Conservation (phyloP, 1,140 invertebrate genomes). For the Idris sp. region DNA sequence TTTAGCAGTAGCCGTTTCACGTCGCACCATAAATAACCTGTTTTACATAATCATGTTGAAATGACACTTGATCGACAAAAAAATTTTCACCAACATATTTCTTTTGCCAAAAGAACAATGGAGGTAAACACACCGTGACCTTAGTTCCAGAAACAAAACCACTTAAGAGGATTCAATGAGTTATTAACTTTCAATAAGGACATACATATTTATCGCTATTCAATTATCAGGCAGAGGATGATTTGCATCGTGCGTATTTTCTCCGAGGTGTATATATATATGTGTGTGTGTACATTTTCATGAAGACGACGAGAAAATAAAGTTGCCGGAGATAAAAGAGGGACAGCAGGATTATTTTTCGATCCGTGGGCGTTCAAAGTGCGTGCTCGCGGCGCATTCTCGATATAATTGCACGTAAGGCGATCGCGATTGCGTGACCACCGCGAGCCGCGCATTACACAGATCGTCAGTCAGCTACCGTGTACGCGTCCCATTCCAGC, state of each 20-base stretch:
- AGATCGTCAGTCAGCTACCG: conserved; percentile 56
- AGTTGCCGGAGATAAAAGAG: too few species aligned
- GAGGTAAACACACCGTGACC: conserved; percentile 12
- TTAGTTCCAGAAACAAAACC: conserved; percentile 14
- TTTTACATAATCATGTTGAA: neutral
- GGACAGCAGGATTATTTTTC: conserved; percentile 57
- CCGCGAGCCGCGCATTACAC: conserved; percentile 41
- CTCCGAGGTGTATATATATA: conserved; percentile 38
- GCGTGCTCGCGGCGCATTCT: conserved; percentile 63
- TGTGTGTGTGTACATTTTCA: too few species aligned
- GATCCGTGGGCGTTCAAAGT: conserved; percentile 49
- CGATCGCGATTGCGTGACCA: conserved; percentile 64
- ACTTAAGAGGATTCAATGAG: conserved; percentile 40
- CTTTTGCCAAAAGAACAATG: too few species aligned
- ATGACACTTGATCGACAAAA: too few species aligned
- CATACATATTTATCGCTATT: conserved; percentile 59
- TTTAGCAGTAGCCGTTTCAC: conserved; percentile 27
- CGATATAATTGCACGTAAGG: conserved; percentile 65
- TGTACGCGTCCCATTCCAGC: conserved; percentile 9
- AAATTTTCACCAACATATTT: too few species aligned
- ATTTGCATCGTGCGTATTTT: conserved; percentile 57
- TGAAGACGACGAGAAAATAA: too few species aligned
- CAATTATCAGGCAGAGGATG: conserved; percentile 48
- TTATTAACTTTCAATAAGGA: conserved; percentile 62
- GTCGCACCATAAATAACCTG: conserved; percentile 11